Percentiles rank a stretch among this genome's conserved stretches.
Conservation (phyloP, 1,140 invertebrate species). For the Atta texana region DNA sequence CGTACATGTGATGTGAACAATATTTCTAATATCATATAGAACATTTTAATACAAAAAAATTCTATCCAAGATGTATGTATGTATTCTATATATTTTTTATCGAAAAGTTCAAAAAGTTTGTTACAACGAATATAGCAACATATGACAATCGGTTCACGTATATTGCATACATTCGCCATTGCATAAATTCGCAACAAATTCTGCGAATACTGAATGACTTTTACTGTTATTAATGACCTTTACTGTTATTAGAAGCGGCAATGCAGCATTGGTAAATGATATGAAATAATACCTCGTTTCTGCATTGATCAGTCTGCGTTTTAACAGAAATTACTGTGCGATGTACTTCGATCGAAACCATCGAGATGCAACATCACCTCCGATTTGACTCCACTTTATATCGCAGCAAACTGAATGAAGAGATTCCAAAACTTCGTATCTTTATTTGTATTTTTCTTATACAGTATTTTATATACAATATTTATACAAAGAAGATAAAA, state of each 20-base stretch:
- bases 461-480: background rate
- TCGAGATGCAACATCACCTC: background rate
- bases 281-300: constrained; percentile 11
- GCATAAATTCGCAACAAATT: background rate
- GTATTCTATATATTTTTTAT: background rate
- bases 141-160: background rate
- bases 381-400: constrained; percentile 20
- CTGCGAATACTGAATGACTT: background rate
- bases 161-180: background rate
- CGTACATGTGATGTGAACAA: background rate
- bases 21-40: too few species aligned
- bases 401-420: background rate
- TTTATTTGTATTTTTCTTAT: background rate
- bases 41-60: too few species aligned
- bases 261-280: background rate
- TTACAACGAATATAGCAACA: background rate
- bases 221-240: background rate
- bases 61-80: too few species aligned
- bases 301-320: background rate
- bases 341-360: background rate
- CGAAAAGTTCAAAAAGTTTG: constrained; percentile 8
- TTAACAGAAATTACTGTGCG: background rate
- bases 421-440: background rate
- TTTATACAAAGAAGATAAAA: background rate
- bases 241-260: background rate